Base-by-base conservation (phyloP, 2,797 vertebrate genomes). In the Ataeniobius toweri region DNA sequence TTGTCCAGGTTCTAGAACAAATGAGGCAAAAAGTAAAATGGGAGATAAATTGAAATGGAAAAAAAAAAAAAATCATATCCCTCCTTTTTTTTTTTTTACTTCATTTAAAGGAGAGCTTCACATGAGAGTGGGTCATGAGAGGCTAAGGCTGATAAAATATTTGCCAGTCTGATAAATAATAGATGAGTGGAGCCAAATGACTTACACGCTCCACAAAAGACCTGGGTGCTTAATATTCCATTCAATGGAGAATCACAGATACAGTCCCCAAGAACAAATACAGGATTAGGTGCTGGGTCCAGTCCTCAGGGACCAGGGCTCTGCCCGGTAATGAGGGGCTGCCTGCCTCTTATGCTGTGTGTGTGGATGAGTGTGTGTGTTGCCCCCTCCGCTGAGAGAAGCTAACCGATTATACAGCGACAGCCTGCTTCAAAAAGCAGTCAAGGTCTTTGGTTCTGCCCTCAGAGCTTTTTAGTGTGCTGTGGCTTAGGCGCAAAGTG, bases 161-260 rank as follows among this genome's bases (percentile, higher is more conserved):
- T 94, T 93, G 93, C 93, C 91, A 92, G 91, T 82, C 93, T 96
- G 92, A 95, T 95, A 94, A 95, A 95, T 95, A 94, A 95, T 95
- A 94, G 94, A 96, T 94, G 92, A 94, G 89, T 88, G 87, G 93
- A 94, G 93, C 93, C 94, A 96, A 95, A 95, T 93, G 93, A 92
- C 94, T 96, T 93, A 95, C 93, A 95, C 90, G 92, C 93, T 94
- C 93, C 92, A 94, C 92, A 94, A 93, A 94, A 94, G 93, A 94
- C 92, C 90, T 89, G 89, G 91, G 92, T 92, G 94, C 91, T 94
- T 94, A 93, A 95, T 95, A 95, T 94, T 95, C 93, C 91, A 94
- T 94, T 95, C 93, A 95, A 94, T 91, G 88, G 91, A 94, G 93
- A 95, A 95, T 95, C 92, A 95, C 93, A 95, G 93, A 94, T 94